Evolutionary conservation across 2,797 vertebrate species (phyloP), one percentile per base, ranked within the genome.

Genomic region (Pygocentrus nattereri): DNA sequence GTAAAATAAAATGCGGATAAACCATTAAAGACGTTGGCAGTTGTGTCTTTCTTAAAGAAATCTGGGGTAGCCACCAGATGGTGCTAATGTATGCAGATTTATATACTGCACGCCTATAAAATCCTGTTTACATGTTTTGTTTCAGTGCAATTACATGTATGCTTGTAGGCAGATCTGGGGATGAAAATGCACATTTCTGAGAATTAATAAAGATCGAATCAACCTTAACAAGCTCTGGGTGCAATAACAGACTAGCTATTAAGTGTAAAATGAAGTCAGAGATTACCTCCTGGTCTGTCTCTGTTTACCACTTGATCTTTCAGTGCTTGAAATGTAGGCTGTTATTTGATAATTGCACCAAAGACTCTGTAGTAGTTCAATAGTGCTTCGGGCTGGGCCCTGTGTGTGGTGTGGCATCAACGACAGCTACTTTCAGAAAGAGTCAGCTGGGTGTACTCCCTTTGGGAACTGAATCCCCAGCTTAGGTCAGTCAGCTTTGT

Each of bases 1-100:
- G 19, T 44, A 0, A 1, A 73, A 73, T 72, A 64, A 79, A 54
- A 62, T 15, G 34, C 15, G 13, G 5, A n/a, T 70, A 1, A 62
- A 2, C 44, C 13, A 52, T 4, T 52, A 19, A 44, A 44, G 38
- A 41, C 41, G 8, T 41, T 5, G 38, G 38, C 0, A 27, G 30
- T 50, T 65, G 18, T 18, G 16, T 31, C 4, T 31, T 1, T 34
- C 31, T 65, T n/a, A 1, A 15, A 4, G 15, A 30, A 23, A 3
- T n/a, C 31, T 27, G 25, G 76, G 27, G 16, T 21, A 50, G 34
- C 86, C 88, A 89, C 81, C 80, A 88, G 90, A 74, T 88, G 88
- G 87, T n/a, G 86, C 79, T 70, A 69, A 61, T 79, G 73, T 74
- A 52, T 81, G 78, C 74, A 75, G 30, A 44, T 80, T 71, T 10